A percentile compares a stretch with the other conserved stretches of the same genome.
Evolutionary conservation across 2,888 invertebrate genomes (phyloP).

Genomic region (Diplazon laetatorius): DNA sequence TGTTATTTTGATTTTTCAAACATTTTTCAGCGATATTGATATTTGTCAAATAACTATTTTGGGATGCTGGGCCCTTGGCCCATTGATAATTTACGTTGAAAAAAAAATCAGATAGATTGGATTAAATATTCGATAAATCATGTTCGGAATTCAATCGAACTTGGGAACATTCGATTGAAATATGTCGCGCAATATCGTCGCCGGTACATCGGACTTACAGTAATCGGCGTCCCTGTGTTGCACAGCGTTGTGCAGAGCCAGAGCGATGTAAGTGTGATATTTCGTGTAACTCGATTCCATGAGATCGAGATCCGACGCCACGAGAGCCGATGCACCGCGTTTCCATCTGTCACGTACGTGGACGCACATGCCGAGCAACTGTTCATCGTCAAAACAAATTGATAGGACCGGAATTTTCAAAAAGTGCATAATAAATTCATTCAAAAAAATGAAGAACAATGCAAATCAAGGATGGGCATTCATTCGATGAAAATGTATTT

Average conservation of each 20-base stretch:
- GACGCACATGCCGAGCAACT: constrained; percentile 80
- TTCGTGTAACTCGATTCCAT: constrained; percentile 79
- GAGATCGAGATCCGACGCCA: constrained; percentile 72
- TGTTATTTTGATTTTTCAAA: too few species aligned
- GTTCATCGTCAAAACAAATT: constrained; percentile 8
- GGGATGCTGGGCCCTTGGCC: not conserved
- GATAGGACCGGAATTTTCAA: not conserved
- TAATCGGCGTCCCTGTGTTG: constrained; percentile 80
- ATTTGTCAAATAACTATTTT: not conserved
- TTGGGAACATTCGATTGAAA: constrained; percentile 63
- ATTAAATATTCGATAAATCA: not conserved
- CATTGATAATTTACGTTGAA: too few species aligned
- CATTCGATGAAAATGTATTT: too few species aligned
- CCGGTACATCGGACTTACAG: constrained; percentile 75
- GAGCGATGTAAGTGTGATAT: constrained; percentile 79
- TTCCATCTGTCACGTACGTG: constrained; percentile 77
- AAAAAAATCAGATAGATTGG: too few species aligned
- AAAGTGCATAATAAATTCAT: not conserved
- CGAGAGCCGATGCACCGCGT: constrained; percentile 72
- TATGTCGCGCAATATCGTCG: constrained; percentile 59
- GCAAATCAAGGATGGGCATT: too few species aligned
- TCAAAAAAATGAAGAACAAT: too few species aligned
- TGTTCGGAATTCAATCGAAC: constrained; percentile 24
- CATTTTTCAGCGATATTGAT: not conserved
- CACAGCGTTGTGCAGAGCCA: constrained; percentile 79